Evolutionary conservation across 1,140 invertebrate genomes (phyloP).

Genomic region (Drosophila repletoides): DNA sequence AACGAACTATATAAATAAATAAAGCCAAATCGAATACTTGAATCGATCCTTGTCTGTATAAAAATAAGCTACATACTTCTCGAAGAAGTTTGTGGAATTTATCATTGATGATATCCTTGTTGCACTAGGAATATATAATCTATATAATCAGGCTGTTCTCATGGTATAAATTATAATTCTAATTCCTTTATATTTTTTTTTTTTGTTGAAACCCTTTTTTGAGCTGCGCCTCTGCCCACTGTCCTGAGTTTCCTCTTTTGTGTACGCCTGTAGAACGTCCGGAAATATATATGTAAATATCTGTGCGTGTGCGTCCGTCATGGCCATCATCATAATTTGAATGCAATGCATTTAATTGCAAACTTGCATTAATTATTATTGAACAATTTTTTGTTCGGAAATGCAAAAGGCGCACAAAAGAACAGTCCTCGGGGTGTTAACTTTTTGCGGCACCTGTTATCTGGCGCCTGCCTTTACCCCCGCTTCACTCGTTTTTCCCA

Average conservation of each 20-base stretch:
- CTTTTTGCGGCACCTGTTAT: conserved; percentile 47
- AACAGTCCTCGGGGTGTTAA: conserved; percentile 4
- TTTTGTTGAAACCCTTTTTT: too few species aligned
- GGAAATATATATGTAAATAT: conserved; percentile 11
- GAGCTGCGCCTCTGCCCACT: not conserved
- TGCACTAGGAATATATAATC: too few species aligned
- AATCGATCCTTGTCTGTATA: too few species aligned
- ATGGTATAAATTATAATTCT: too few species aligned
- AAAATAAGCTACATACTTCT: too few species aligned
- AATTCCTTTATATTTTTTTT: too few species aligned
- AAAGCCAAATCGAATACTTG: too few species aligned
- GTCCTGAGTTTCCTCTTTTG: conserved; percentile 5
- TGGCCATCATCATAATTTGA: conserved; percentile 71
- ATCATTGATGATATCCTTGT: too few species aligned
- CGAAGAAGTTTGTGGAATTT: too few species aligned
- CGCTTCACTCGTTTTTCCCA: not conserved
- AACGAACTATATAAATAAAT: too few species aligned
- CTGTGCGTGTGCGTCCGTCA: conserved; percentile 12
- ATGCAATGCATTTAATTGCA: conserved; percentile 78
- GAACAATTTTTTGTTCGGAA: conserved; percentile 50
- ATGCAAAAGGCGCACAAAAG: conserved; percentile 26
- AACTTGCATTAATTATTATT: conserved; percentile 80
- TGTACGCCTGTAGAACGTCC: conserved; percentile 32
- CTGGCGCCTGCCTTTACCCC: not conserved
- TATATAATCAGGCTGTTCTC: too few species aligned